Evolutionary conservation across 2,797 vertebrate genomes (phyloP), one percentile per base, ranked within the genome.

Genomic region (Crax fasciolata): DNA sequence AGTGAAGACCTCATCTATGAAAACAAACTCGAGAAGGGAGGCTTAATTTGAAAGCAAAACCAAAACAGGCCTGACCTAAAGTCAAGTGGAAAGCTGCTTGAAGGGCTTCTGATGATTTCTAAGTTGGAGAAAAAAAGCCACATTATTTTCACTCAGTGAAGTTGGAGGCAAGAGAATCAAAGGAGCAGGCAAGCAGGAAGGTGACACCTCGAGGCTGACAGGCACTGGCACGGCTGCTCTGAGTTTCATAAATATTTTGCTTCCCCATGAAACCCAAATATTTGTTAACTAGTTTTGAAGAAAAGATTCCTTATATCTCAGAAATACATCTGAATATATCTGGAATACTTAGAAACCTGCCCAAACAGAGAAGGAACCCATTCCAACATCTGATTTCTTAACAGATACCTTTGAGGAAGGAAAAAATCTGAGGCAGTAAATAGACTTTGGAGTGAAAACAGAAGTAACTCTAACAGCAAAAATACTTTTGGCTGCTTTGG

Each of bases 311-410:
- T 63, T 70, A 0, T 24, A 32, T 75, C 73, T 76, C 57, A 85
- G 75, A 91, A 81, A 41, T n/a, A 70, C 4, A 67, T n/a, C 28
- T 39, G 46, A 80, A 84, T 41, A 48, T 20, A 59, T 54, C 44
- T 61, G 44, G 89, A 62, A 11, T 27, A 62, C 39, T 35, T 39
- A 39, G 66, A 87, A 46, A n/a, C 43, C 27, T 70, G 44, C 75
- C 58, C 86, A 76, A 71, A 19, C 84, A 72, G 43, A 84, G 28
- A 52, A 84, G 75, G 71, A 89, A 48, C 7, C 17, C 27, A 16
- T 58, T 66, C 70, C 4, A 3, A 3, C 59, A 2, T 17, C 67
- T 65, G 78, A 8, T 28, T 23, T 41, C 32, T 59, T 19, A 75
- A 65, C 24, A 81, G 30, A 7, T 59, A 32, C 27, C 70, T 79